A percentile compares a stretch with the other conserved stretches of the same genome.
Evolutionary conservation across 2,113 vertebrate genomes (phyloP).

Genomic region (Dolichotis patagonum): DNA sequence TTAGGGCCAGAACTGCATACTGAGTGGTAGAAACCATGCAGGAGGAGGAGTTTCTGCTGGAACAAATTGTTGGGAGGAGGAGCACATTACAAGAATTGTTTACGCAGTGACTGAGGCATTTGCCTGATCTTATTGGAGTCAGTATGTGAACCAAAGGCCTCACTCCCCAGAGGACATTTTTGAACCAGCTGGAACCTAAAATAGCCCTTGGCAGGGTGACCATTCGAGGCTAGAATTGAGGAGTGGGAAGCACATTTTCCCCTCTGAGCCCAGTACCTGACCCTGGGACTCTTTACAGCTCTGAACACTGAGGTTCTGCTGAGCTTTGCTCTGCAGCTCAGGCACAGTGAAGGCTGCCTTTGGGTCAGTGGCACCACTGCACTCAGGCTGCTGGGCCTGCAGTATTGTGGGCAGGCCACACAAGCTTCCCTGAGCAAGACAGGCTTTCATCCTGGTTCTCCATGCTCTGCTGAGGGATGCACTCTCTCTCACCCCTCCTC

Average conservation of each 20-base stretch:
- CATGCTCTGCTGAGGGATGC: not conserved
- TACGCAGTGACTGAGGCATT: constrained; percentile 87
- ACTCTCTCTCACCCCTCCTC: not conserved
- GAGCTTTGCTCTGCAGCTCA: not conserved
- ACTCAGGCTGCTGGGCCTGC: not conserved
- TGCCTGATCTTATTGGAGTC: constrained; percentile 90
- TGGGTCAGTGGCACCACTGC: not conserved
- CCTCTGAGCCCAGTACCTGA: not conserved
- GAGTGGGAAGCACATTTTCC: not conserved
- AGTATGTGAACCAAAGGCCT: constrained; percentile 76
- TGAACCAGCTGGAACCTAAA: constrained; percentile 56
- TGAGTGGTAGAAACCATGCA: constrained; percentile 88
- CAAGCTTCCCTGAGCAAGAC: not conserved
- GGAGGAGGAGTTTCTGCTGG: constrained; percentile 89
- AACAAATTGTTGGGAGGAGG: constrained; percentile 88
- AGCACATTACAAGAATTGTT: constrained; percentile 84
- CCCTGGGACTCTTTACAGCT: not conserved
- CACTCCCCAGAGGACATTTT: constrained; percentile 67
- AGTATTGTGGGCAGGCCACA: too few species aligned
- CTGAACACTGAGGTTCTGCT: not conserved
- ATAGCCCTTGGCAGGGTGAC: not conserved
- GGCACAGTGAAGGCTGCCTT: not conserved
- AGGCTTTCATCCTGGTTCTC: not conserved
- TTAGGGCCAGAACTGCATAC: constrained; percentile 75
- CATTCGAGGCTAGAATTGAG: not conserved